These are phyloP conservation scores for Linyphia triangularis DNA, from an alignment of 2,888 invertebrate species.

Conservation along the genomic window DNA sequence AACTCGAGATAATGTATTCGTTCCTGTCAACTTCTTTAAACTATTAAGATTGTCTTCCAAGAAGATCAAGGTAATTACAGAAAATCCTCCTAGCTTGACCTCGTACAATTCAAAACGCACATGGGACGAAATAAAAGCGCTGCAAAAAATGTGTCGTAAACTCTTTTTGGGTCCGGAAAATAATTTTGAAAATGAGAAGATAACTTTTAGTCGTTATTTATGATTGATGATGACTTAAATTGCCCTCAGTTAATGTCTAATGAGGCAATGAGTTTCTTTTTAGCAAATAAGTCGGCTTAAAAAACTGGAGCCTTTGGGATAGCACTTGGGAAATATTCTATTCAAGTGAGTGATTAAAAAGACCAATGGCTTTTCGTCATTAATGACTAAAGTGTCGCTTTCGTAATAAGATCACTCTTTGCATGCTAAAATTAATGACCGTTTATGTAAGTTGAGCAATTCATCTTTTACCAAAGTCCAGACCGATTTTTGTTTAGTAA, in stretches of 20 bases:
- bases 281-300: background rate
- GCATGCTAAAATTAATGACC: slow-evolving; percentile 61
- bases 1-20: slow-evolving; percentile 52
- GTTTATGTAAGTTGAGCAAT: slow-evolving; percentile 31
- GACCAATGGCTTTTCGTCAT: slow-evolving; percentile 67
- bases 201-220: slow-evolving; percentile 73
- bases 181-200: slow-evolving; percentile 72
- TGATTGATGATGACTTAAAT: slow-evolving; percentile 74
- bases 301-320: slow-evolving; percentile 35
- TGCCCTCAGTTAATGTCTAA: slow-evolving; percentile 71
- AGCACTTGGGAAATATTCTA: slow-evolving; percentile 47
- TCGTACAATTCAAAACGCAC: slow-evolving; percentile 20
- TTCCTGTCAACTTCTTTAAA: slow-evolving; percentile 38
- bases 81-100: slow-evolving; percentile 62
- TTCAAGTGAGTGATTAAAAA: slow-evolving; percentile 68
- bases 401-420: slow-evolving; percentile 65
- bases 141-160: slow-evolving; percentile 41
- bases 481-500: slow-evolving; percentile 27
- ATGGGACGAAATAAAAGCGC: slow-evolving; percentile 46
- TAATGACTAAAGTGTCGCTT: slow-evolving; percentile 67
- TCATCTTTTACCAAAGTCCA: slow-evolving; percentile 21
- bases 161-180: slow-evolving; percentile 53
- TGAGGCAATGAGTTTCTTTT: slow-evolving; percentile 68
- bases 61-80: slow-evolving; percentile 65
- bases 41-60: slow-evolving; percentile 37